A percentile compares a stretch with the other conserved stretches of the same genome.
phyloP scores from a whole-genome alignment of 2,113 vertebrate species.

The Mellivora capensis region DNA sequence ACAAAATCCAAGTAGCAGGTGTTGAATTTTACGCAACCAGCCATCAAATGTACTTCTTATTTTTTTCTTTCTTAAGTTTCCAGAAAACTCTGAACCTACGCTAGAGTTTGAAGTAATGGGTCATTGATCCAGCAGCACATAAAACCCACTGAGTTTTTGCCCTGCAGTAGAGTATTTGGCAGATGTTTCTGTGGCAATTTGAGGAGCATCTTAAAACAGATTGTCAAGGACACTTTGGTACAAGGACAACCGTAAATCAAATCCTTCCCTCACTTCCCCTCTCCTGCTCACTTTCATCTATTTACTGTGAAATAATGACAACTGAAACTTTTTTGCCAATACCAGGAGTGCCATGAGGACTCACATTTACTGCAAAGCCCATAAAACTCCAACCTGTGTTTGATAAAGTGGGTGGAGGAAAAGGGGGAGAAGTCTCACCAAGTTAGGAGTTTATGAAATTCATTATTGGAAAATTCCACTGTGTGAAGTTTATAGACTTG shows the following conservation, averaged over 20 bases:
- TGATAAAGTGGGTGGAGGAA: constrained; percentile 50
- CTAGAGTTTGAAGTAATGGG: constrained; percentile 47
- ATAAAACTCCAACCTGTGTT: constrained; percentile 62
- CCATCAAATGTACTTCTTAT: constrained; percentile 13
- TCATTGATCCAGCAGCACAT: constrained; percentile 45
- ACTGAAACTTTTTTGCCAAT: constrained; percentile 57
- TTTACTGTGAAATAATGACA: constrained; percentile 32
- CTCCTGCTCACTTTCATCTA: constrained; percentile 46
- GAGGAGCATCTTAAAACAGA: constrained; percentile 63
- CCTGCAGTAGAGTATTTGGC: neutral
- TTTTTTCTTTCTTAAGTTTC: constrained; percentile 53
- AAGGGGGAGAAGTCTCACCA: neutral
- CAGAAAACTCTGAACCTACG: constrained; percentile 27
- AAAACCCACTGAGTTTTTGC: constrained; percentile 43
- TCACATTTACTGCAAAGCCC: constrained; percentile 53
- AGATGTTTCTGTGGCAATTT: constrained; percentile 64
- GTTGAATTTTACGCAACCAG: constrained; percentile 53
- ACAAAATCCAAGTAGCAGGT: constrained; percentile 27
- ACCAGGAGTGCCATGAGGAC: constrained; percentile 1
- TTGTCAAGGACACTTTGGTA: constrained; percentile 40
- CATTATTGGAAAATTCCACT: constrained; percentile 65
- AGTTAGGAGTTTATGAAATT: constrained; percentile 62
- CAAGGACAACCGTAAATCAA: constrained; percentile 63
- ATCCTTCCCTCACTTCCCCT: neutral
- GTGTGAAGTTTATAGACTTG: constrained; percentile 69